Evolutionary conservation across 2,888 invertebrate species (phyloP), one percentile per base, ranked within the genome.

Genomic region (Agrotis clavis): DNA sequence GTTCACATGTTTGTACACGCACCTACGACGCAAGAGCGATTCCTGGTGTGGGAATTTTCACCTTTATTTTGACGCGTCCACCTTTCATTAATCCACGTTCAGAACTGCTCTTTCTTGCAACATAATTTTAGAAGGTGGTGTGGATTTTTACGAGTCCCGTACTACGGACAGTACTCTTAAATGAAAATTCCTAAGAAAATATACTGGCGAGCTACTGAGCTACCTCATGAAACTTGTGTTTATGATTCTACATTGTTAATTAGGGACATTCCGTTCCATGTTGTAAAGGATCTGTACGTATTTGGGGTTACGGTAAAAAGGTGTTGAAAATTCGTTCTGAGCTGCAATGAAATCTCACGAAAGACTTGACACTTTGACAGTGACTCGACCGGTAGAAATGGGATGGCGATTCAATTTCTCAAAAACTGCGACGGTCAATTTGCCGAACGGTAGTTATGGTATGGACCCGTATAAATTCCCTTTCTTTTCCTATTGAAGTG

Each of bases 151-250:
- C 63, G 79, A 70, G 60, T 53, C 47, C 19, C 21, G 19, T 57
- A 66, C 41, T 54, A 54, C 56, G 35, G 68, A 62, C 14, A 57
- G 21, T 4, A 68, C 56, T 77, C 16, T 48, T 35, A 69, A 79
- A 83, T 79, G 62, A 79, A 67, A 83, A 83, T 83, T 79, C 81
- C 62, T 76, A 4, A 71, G 66, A 74, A 70, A 79, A 83, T 76
- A 74, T 62, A 69, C 65, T 62, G 35, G n/a, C 45, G 13, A n/a
- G 41, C 41, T 41, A 41, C 41, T 41, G 14, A 35, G 48, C 11
- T 53, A 35, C 6, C 7, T 48, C n/a, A 19, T 51, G n/a, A 64
- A 65, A 56, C 7, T 14, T 47, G 25, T 35, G 51, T 41, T 48
- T 50, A 57, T 61, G 41, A 57, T 65, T 54, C 63, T n/a, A 50